A percentile compares a stretch with the other conserved stretches of the same genome.
phyloP scores from a whole-genome alignment of 1,140 invertebrate genomes.

The Zaprionus capensis region DNA sequence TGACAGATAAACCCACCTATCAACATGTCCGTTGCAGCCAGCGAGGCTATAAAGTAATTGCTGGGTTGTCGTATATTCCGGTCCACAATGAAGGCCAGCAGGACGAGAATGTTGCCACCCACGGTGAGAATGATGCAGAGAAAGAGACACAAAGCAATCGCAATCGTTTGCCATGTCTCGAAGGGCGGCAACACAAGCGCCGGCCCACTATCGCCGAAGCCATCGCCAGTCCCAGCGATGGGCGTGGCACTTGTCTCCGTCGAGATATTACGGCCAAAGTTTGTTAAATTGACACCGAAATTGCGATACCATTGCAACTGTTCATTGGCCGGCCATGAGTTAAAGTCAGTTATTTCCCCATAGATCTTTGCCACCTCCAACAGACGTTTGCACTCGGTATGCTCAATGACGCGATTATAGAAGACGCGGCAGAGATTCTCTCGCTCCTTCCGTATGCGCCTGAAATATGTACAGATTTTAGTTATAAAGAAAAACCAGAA shows the following conservation, averaged over 20 bases:
- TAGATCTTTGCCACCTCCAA: conserved; percentile 84
- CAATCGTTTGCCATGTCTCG: conserved; percentile 94
- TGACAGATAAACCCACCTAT: conserved; percentile 91
- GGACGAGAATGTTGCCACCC: conserved; percentile 97
- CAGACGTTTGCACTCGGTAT: conserved; percentile 87
- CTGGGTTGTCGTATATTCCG: conserved; percentile 98
- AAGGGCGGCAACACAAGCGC: conserved; percentile 92
- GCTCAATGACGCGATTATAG: conserved; percentile 86
- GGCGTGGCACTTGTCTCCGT: conserved; percentile 40
- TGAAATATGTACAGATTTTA: conserved; percentile 63
- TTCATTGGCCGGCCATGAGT: conserved; percentile 69
- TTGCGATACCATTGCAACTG: conserved; percentile 69
- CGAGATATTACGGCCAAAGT: conserved; percentile 47
- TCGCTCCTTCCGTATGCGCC: conserved; percentile 88
- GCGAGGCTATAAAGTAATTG: conserved; percentile 99
- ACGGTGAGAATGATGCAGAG: conserved; percentile 96
- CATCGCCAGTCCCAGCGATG: not conserved
- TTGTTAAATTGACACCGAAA: conserved; percentile 66
- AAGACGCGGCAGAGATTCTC: conserved; percentile 88
- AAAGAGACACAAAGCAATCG: conserved; percentile 95
- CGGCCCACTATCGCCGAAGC: conserved; percentile 72
- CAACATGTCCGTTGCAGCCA: conserved; percentile 98
- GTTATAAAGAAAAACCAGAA: conserved; percentile 40
- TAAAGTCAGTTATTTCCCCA: conserved; percentile 75
- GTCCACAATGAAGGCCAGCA: conserved; percentile 98